Conservation (phyloP, 2,113 vertebrate genomes). For the Nannobrachium achirus region DNA sequence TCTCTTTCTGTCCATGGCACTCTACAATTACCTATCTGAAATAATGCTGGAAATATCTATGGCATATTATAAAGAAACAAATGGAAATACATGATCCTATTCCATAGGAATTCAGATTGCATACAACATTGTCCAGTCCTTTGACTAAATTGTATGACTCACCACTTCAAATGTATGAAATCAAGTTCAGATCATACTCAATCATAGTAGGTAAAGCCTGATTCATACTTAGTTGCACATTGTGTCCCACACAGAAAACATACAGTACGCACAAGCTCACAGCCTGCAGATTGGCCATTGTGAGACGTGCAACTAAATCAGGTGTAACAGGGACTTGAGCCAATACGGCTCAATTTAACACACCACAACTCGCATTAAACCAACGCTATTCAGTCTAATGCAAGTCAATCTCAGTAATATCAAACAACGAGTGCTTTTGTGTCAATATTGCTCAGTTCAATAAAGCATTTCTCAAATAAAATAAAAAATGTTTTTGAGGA, state of each 20-base stretch:
- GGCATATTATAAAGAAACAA: conserved; percentile 1
- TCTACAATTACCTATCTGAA: not conserved
- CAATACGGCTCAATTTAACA: too few relatives aligned
- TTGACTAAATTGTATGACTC: not conserved
- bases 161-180: not conserved
- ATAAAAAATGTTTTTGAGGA: conserved; percentile 16
- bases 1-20: too few relatives aligned
- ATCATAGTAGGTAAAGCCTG: conserved; percentile 6
- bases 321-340: too few relatives aligned
- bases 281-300: too few relatives aligned
- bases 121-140: conserved; percentile 9
- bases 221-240: too few relatives aligned
- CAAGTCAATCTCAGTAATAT: conserved; percentile 1
- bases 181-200: not conserved
- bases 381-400: too few relatives aligned
- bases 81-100: not conserved
- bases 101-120: conserved; percentile 19
- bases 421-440: not conserved
- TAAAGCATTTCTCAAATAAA: not conserved
- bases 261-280: too few relatives aligned
- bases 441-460: conserved; percentile 2
- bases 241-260: too few relatives aligned
- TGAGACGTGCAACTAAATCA: too few relatives aligned
- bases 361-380: too few relatives aligned
- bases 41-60: not conserved